These are phyloP conservation scores for Psilopsiagon aurifrons DNA, from an alignment of 2,113 vertebrate genomes.

Conservation along the genomic window DNA sequence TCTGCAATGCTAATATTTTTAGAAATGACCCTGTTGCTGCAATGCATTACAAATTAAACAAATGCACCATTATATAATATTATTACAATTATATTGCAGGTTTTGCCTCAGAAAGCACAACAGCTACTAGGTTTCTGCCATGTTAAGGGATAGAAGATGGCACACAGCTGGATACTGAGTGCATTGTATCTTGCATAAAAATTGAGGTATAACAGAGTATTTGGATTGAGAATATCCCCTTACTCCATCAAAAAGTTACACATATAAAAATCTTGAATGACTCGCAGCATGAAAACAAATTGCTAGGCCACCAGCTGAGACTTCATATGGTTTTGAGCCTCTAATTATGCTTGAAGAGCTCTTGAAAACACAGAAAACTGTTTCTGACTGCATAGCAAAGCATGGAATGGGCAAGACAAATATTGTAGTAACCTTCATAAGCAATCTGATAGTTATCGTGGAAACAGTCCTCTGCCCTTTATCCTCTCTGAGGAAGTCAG, in stretches of 20 bases:
- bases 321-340: constrained; percentile 43
- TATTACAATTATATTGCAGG: background rate
- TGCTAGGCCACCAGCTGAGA: constrained; percentile 31
- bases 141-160: background rate
- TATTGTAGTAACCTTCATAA: constrained; percentile 48
- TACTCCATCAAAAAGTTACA: background rate
- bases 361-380: constrained; percentile 45
- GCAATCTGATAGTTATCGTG: background rate
- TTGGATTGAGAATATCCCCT: background rate
- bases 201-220: background rate
- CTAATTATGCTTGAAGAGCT: constrained; percentile 43
- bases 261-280: background rate
- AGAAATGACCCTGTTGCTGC: background rate
- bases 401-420: constrained; percentile 57
- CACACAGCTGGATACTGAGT: fast-evolving
- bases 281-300: constrained; percentile 51
- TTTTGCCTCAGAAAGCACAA: background rate
- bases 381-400: constrained; percentile 39
- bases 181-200: background rate
- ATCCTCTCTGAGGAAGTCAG: background rate
- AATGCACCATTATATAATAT: background rate
- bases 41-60: background rate
- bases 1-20: fast-evolving
- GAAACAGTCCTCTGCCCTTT: background rate
- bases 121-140: background rate